Evolutionary conservation across 2,888 invertebrate species (phyloP), one percentile per base, ranked within the genome.

Genomic region (Ectemnius lituratus): DNA sequence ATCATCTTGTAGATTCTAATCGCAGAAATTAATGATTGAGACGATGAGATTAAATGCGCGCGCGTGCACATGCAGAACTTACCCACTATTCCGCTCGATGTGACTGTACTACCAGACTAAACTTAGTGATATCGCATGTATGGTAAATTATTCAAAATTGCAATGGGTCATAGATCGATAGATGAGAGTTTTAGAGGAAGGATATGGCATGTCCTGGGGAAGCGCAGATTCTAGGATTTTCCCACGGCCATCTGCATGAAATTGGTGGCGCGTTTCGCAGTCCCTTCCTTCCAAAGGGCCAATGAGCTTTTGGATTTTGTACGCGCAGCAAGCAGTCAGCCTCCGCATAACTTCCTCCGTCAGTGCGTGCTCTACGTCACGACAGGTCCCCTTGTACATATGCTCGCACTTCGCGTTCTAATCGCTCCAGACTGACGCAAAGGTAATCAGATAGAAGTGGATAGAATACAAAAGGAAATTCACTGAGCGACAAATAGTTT

Each of bases 361-460:
- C 73, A 62, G 74, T 69, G 62, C 64, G 27, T 72, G 67, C 57
- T 61, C 49, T 70, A 74, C 74, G 74, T 73, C 70, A 73, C 20
- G 28, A 62, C 57, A 74, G 71, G 58, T 72, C 61, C 28, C 64
- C 57, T 71, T 75, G 73, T 45, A 37, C 11, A 37, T 37, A 62
- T 76, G 75, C 28, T 75, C 66, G 69, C 60, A 62, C 64, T 67
- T 64, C 16, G 52, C 67, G 58, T 73, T 68, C 62, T 65, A 63
- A 6, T 56, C 57, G 20, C 65, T 62, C 20, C 62, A 61, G 27
- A 66, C 73, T 73, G 62, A 78, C 77, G 66, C 62, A 75, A 23
- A 82, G 82, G 81, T 82, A 78, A 78, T 65, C 57, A 67, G 56
- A 23, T 27, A 49, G n/a, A 13, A 23, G 14, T 62, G 11, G 27